Base-by-base conservation (phyloP, 2,797 vertebrate genomes). In the Decapterus maruadsi region DNA sequence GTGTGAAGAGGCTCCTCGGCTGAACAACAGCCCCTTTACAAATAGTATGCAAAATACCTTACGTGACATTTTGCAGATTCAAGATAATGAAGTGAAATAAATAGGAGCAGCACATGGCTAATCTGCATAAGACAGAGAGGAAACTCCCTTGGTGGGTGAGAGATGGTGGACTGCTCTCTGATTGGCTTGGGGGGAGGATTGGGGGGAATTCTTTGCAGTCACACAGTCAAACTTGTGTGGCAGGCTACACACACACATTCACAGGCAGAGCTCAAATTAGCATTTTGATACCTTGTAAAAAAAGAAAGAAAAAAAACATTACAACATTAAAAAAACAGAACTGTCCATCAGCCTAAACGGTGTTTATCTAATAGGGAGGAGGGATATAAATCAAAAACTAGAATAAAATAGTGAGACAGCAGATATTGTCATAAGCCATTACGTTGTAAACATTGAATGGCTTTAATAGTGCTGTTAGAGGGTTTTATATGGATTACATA, bases 111-210 rank as follows among this genome's bases (percentile, higher is more conserved):
- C 98, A 98, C 97, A 97, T 97, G 97, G 98, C 97, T 99, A 96
- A 99, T 99, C 97, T 98, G 96, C 97, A 99, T 99, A 96, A 97
- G 96, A 95, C 96, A 95, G 96, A 96, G 95, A 95, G 96, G 96
- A 95, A 88, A 96, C 95, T 89, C 95, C 94, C 95, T 96, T 97
- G 96, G 96, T 95, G 95, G 95, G 91, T 95, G 96, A 95, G 96
- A 96, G 95, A 95, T 93, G 95, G 95, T 96, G 95, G 96, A 95
- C 93, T 88, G 94, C 93, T 94, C 95, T 95, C 95, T 95, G 93
- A 95, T 94, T 95, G 94, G 93, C 87, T 93, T 96, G 94, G 92
- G 87, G 92, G 90, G 65, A 89, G 90, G 90, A 75, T 65, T 93
- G 94, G 94, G 95, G 90, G 63, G 51, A 82, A 88, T 90, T 93